Evolutionary conservation across 1,140 invertebrate species (phyloP), one percentile per base, ranked within the genome.

Genomic region (Anoplophora glabripennis): DNA sequence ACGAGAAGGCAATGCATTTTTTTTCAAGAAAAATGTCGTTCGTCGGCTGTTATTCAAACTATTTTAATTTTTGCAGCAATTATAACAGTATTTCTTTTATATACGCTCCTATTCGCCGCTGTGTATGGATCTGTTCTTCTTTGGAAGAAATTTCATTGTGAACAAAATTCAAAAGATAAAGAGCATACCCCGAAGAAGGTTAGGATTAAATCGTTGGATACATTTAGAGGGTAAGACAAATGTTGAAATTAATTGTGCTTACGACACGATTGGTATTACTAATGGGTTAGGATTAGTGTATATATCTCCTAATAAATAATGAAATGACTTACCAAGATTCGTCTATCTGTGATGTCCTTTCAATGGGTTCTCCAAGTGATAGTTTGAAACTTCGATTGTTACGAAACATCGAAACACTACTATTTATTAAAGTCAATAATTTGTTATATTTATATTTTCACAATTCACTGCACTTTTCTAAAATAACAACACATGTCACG

Each of bases 161-260:
- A 57, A 9, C 44, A 59, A 15, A 61, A 64, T 18, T 44, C 49
- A 37, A 40, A 35, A 3, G 34, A 34, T 37, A 46, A 66, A 59
- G 36, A 42, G 74, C 71, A 61, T 71, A 78, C 63, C 40, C 66
- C 75, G 2, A 72, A 75, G 52, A 83, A 84, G 56, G 79, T 80
- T 67, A 76, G 87, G 42, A 70, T 90, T 36, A 80, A 81, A 57
- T 89, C 89, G 11, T 78, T 94, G 37, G 90, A 94, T 68, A 87
- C 88, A 5, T 90, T 93, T 67, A 82, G 90, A 76, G 89, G 89
- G 87, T 89, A 80, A 74, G 70, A 68, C 48, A 37, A 12, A 11
- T 51, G 3, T 37, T 51, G 8, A n/a, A 37, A 11, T 10, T 7
- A 33, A 49, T 17, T 33, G 7, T 49, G 28, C 9, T 49, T 33